Conservation (phyloP, 2,888 invertebrate species). For the Tryphoninae sp. region DNA sequence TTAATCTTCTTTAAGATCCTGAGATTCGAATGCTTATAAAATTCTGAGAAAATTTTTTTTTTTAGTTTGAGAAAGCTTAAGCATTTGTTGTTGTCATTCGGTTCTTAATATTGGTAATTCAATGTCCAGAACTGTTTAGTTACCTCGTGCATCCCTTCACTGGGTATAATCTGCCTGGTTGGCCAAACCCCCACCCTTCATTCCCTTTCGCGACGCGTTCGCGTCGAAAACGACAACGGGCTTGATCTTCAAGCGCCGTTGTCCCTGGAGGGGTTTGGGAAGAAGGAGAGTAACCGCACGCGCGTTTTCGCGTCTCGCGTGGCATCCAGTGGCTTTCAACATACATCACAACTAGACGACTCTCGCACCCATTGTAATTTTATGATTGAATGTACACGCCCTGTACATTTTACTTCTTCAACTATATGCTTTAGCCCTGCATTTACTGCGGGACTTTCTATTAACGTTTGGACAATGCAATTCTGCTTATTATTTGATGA, state of each 20-base stretch:
- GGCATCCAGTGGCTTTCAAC: constrained; percentile 47
- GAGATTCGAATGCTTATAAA: constrained; percentile 30
- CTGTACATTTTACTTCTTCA: constrained; percentile 1
- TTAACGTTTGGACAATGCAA: not conserved
- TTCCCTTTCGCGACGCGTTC: not conserved
- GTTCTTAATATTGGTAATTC: no score
- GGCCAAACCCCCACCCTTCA: not conserved
- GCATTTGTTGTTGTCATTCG: no score
- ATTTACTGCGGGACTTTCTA: no score
- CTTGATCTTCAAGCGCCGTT: constrained; percentile 34
- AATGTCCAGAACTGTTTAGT: not conserved
- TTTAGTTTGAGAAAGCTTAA: no score
- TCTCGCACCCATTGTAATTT: not conserved
- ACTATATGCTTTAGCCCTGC: no score
- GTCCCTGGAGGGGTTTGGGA: not conserved
- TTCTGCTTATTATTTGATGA: not conserved
- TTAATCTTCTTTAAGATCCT: no score
- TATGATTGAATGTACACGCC: constrained; percentile 29
- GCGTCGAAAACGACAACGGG: constrained; percentile 30
- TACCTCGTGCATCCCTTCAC: not conserved
- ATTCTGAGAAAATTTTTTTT: not conserved
- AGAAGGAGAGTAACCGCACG: constrained; percentile 15
- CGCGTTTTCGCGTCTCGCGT: constrained; percentile 32
- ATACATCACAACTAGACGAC: not conserved
- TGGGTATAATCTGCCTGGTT: not conserved